Evolutionary conservation across 2,888 invertebrate species (phyloP).

Genomic region (Parapristionchus giblindavisi): DNA sequence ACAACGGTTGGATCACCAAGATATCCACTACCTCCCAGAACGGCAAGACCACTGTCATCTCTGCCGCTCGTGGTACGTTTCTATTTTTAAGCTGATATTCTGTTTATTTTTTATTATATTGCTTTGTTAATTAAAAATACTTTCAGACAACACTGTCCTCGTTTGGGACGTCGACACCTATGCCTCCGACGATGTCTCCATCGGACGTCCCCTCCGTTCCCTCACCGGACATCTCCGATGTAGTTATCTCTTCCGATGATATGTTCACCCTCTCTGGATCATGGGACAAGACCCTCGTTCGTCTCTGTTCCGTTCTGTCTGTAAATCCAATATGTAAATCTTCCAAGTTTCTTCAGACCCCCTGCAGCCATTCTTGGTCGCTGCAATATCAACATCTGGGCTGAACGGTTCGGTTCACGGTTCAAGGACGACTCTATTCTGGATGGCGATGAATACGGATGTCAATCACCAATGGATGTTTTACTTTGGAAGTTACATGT

Average conservation of each 20-base stretch:
- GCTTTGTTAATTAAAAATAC: too few relatives aligned
- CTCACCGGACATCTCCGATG: constrained; percentile 97
- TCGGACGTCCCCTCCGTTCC: constrained; percentile 78
- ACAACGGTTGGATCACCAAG: constrained; percentile 99
- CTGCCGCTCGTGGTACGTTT: constrained; percentile 90
- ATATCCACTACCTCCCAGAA: constrained; percentile 98
- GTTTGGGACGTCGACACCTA: constrained; percentile 97
- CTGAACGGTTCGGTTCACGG: too few relatives aligned
- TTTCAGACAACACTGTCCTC: constrained; percentile 81
- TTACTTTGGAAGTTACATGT: too few relatives aligned
- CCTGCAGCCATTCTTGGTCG: too few relatives aligned
- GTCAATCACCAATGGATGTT: too few relatives aligned
- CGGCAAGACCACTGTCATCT: constrained; percentile 92
- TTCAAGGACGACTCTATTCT: too few relatives aligned
- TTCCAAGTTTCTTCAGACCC: too few relatives aligned
- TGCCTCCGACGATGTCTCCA: constrained; percentile 85
- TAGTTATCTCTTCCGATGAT: constrained; percentile 97
- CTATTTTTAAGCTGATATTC: not conserved
- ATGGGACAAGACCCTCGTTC: constrained; percentile 97
- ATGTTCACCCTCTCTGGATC: constrained; percentile 99
- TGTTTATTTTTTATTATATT: too few relatives aligned
- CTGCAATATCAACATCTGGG: too few relatives aligned
- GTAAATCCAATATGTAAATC: too few relatives aligned
- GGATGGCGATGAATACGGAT: too few relatives aligned
- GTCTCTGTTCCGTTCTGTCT: too few relatives aligned